Percentiles rank a stretch among this genome's conserved stretches.
Evolutionary conservation across 2,113 vertebrate species (phyloP).

Genomic region (Oxygymnocypris stewartii): DNA sequence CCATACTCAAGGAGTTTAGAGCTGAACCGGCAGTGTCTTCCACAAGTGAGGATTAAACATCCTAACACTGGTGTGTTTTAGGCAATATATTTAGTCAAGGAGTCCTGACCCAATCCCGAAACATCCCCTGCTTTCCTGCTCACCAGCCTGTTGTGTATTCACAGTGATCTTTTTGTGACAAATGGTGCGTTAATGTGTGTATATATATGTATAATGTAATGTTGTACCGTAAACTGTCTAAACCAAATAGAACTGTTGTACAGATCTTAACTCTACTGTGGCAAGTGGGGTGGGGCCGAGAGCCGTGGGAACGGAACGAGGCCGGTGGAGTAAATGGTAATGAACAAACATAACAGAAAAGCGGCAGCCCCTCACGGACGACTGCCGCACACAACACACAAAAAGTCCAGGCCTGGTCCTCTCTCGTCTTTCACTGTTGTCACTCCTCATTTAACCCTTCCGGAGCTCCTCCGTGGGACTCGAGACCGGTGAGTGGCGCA

Average conservation of each 20-base stretch:
- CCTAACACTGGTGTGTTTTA: slow-evolving; percentile 9
- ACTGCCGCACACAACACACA: too few species aligned
- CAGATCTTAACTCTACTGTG: slow-evolving; percentile 61
- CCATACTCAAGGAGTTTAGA: slow-evolving; percentile 6
- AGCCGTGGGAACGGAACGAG: too few species aligned
- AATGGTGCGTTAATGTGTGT: slow-evolving; percentile 72
- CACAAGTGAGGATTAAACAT: slow-evolving; percentile 10
- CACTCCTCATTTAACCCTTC: too few species aligned
- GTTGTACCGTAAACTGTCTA: slow-evolving; percentile 71
- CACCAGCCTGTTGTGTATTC: slow-evolving; percentile 65
- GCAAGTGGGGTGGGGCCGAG: too few species aligned
- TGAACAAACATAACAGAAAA: too few species aligned
- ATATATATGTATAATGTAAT: slow-evolving; percentile 58
- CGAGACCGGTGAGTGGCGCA: too few species aligned
- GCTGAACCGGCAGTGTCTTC: slow-evolving; percentile 33
- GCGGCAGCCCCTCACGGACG: too few species aligned
- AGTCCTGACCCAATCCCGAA: slow-evolving; percentile 54
- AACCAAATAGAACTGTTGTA: slow-evolving; percentile 73
- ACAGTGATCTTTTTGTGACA: slow-evolving; percentile 74
- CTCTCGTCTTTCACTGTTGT: too few species aligned
- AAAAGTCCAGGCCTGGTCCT: too few species aligned
- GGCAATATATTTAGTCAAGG: slow-evolving; percentile 39
- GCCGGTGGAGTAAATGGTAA: too few species aligned
- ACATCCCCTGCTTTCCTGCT: slow-evolving; percentile 61
- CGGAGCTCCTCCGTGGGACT: too few species aligned